A percentile compares a stretch with the other conserved stretches of the same genome.
Evolutionary conservation across 2,888 invertebrate species (phyloP).

Genomic region (Nymphalis c-album): DNA sequence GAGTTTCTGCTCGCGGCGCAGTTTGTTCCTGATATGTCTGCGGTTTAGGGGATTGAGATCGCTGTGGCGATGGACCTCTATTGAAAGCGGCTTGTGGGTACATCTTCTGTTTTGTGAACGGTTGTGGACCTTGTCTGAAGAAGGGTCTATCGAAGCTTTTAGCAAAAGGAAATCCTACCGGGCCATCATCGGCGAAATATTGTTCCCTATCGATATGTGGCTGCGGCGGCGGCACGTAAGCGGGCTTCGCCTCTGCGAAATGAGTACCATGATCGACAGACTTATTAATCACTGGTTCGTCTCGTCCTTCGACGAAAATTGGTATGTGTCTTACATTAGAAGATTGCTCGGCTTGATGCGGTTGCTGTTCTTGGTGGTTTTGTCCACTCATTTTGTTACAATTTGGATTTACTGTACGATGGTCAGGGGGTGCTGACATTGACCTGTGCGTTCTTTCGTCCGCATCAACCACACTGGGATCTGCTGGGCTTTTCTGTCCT

Average conservation of each 20-base stretch:
- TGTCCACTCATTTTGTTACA: slow-evolving; percentile 64
- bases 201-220: slow-evolving; percentile 72
- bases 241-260: slow-evolving; percentile 61
- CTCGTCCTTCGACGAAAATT: slow-evolving; percentile 92
- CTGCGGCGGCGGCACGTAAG: slow-evolving; percentile 58
- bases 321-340: slow-evolving; percentile 90
- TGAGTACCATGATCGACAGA: slow-evolving; percentile 69
- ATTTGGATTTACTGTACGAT: slow-evolving; percentile 56
- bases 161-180: slow-evolving; percentile 67
- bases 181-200: slow-evolving; percentile 68
- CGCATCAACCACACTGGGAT: slow-evolving; percentile 75
- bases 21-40: slow-evolving; percentile 66
- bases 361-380: slow-evolving; percentile 53
- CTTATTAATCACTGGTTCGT: slow-evolving; percentile 88
- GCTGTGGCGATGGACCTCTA: slow-evolving; percentile 67
- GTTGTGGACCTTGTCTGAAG: slow-evolving; percentile 71
- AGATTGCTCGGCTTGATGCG: slow-evolving; percentile 52
- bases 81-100: slow-evolving; percentile 63
- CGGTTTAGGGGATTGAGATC: slow-evolving; percentile 69
- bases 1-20: slow-evolving; percentile 62
- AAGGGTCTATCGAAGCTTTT: slow-evolving; percentile 70
- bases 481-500: slow-evolving; percentile 84
- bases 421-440: slow-evolving; percentile 90
- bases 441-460: slow-evolving; percentile 85
- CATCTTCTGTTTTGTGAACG: slow-evolving; percentile 77